Evolutionary conservation across 2,888 invertebrate species (phyloP), one percentile per base, ranked within the genome.

Genomic region (Hypsopygia costalis): DNA sequence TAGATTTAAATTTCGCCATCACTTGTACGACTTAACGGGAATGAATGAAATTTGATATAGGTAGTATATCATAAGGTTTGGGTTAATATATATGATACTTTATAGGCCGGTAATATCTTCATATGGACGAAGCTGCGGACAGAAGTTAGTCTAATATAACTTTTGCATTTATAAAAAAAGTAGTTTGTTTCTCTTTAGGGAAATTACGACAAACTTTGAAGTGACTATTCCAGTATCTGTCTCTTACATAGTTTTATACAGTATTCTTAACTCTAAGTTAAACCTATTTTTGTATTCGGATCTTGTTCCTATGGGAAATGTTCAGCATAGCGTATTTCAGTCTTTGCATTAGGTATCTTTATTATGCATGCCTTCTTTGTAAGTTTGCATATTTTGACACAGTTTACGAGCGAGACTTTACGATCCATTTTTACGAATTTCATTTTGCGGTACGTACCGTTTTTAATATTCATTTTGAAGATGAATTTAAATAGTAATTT

Each of bases 331-430:
- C 40, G 38, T 36, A 39, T 40, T 32, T 32, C 25, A 30, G 22
- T 32, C 41, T 43, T 27, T 41, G 41, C 39, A 44, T 37, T 39
- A 33, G 39, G 28, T 33, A 31, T 12, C 25, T 48, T 40, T 45
- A 44, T 44, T 48, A 49, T 43, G 48, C 45, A 49, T 43, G 45
- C 41, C 43, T 40, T 36, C 45, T 47, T 41, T 36, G 41, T 32
- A 33, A 39, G 39, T 39, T 39, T 39, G 39, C 33, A 39, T 39
- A 39, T 39, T 39, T 27, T 39, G 33, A 16, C 27, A 27, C 20
- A 6, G 31, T 39, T 39, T 39, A 39, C 33, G 39, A 28, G 16
- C 28, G 27, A 10, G 8, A 21, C 7, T 39, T 39, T 39, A 39
- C 10, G 27, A 33, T 34, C 39, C 12, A n/a, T 16, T 34, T 28